phyloP scores from a whole-genome alignment of 2,797 vertebrate genomes.

The Peromyscus melanophrys region DNA sequence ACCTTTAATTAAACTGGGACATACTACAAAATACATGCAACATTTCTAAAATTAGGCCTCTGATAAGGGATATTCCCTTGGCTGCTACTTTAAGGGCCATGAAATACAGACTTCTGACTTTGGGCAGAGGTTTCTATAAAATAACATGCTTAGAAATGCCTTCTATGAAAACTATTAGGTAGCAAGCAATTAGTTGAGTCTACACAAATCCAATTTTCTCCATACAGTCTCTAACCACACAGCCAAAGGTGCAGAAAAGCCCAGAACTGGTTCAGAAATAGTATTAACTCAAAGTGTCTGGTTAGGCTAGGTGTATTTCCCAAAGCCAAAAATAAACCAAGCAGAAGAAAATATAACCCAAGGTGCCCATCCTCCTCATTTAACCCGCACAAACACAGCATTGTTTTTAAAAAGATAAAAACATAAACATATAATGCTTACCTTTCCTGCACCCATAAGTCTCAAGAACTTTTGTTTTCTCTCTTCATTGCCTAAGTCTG shows the following conservation, averaged over 20 bases:
- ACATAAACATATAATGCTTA: conserved; percentile 83
- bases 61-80: conserved; percentile 46
- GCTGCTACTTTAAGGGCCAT: conserved; percentile 22
- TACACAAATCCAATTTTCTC: conserved; percentile 45
- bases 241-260: background rate
- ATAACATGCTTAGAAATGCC: conserved; percentile 29
- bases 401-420: conserved; percentile 61
- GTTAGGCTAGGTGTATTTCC: conserved; percentile 9
- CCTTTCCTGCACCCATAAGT: conserved; percentile 97
- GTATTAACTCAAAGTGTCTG: conserved; percentile 5
- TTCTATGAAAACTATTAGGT: conserved; percentile 15
- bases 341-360: conserved; percentile 55
- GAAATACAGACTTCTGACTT: conserved; percentile 31
- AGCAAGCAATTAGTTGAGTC: conserved; percentile 29
- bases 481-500: conserved; percentile 95
- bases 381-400: background rate
- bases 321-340: conserved; percentile 64
- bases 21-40: conserved; percentile 20
- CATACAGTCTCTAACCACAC: background rate
- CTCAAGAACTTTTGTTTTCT: conserved; percentile 97
- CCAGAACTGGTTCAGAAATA: conserved; percentile 42
- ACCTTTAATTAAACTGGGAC: conserved; percentile 8
- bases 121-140: background rate
- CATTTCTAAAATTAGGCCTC: conserved; percentile 59
- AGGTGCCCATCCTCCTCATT: background rate